Percentiles rank a stretch among this genome's conserved stretches.
phyloP scores from a whole-genome alignment of 2,113 vertebrate species.

The Anoplopoma fimbria region DNA sequence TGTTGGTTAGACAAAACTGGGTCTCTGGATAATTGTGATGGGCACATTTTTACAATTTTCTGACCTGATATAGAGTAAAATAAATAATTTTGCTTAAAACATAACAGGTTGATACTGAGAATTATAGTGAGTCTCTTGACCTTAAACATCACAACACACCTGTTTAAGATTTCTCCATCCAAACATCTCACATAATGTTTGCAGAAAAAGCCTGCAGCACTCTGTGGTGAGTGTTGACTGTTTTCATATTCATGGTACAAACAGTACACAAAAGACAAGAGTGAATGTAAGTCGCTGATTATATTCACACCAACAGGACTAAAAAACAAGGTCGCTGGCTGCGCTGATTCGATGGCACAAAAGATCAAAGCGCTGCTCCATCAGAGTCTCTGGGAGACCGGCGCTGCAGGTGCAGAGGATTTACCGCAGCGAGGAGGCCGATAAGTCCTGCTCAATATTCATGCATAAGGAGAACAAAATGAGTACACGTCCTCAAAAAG shows the following conservation, averaged over 20 bases:
- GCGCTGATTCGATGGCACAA: conserved; percentile 19
- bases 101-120: neutral
- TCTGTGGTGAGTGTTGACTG: conserved; percentile 3
- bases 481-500: conserved; percentile 43
- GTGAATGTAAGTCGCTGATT: conserved; percentile 27
- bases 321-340: conserved; percentile 34
- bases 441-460: conserved; percentile 71
- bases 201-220: neutral
- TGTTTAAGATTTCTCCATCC: neutral
- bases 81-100: too few species aligned
- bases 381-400: conserved; percentile 26
- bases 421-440: conserved; percentile 53
- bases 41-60: neutral
- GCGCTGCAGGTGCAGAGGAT: conserved; percentile 72
- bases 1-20: neutral
- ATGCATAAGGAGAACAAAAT: conserved; percentile 56
- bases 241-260: conserved; percentile 40
- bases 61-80: neutral
- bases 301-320: conserved; percentile 36
- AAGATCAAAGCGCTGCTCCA: conserved; percentile 69
- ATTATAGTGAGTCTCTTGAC: neutral
- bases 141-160: neutral
- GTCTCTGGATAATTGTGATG: neutral
- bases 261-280: neutral
- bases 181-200: neutral